Evolutionary conservation across 1,140 invertebrate genomes (phyloP).

Genomic region (Cherax destructor): DNA sequence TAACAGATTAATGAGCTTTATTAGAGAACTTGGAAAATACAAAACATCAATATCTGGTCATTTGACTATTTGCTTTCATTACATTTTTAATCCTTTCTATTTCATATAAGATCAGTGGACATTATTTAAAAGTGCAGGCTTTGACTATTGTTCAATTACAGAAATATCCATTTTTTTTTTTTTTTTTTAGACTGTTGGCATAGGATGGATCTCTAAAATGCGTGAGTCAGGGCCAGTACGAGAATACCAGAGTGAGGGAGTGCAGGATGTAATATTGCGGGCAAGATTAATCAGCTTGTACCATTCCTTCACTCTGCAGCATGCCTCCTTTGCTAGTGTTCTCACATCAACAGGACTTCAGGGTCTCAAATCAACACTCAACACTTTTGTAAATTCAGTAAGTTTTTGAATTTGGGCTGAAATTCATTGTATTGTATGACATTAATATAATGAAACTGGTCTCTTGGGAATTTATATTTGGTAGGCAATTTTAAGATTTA

Average conservation of each 20-base stretch:
- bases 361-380: conserved; percentile 81
- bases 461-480: too few relatives aligned
- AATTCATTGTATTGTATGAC: not conserved
- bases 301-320: conserved; percentile 85
- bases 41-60: too few relatives aligned
- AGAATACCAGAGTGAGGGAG: conserved; percentile 86
- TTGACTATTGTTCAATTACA: conserved; percentile 3
- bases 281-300: conserved; percentile 85
- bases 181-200: conserved; percentile 81
- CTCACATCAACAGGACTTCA: conserved; percentile 78
- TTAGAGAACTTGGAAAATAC: too few relatives aligned
- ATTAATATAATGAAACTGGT: too few relatives aligned
- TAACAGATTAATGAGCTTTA: too few relatives aligned
- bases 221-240: conserved; percentile 82
- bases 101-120: too few relatives aligned
- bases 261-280: conserved; percentile 86
- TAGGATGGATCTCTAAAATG: conserved; percentile 82
- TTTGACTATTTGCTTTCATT: too few relatives aligned
- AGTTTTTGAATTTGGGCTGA: conserved; percentile 61
- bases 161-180: conserved; percentile 6
- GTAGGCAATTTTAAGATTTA: too few relatives aligned
- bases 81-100: too few relatives aligned
- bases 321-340: conserved; percentile 82
- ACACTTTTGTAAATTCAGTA: conserved; percentile 82
- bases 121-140: too few relatives aligned